Evolutionary conservation across 2,113 vertebrate species (phyloP).

Genomic region (Pseudorectes ferrugineus): DNA sequence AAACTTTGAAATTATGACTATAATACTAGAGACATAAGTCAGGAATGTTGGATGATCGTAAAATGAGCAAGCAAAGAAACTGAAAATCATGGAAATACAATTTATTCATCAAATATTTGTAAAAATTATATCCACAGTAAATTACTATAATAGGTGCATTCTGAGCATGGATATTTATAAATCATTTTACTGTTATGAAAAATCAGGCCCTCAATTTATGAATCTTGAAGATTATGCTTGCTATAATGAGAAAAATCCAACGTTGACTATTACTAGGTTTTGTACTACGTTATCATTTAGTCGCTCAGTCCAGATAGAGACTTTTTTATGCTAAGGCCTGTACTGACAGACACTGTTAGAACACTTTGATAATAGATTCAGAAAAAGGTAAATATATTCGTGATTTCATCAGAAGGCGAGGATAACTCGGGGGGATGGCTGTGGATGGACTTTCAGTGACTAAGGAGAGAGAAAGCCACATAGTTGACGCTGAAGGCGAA

Average conservation of each 20-base stretch:
- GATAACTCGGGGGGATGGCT: neutral
- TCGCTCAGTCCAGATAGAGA: neutral
- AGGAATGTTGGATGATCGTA: neutral
- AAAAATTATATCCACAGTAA: neutral
- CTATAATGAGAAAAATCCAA: neutral
- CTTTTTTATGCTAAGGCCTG: neutral
- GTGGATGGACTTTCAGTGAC: neutral
- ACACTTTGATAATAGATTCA: neutral
- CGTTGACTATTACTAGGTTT: neutral
- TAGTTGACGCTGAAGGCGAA: neutral
- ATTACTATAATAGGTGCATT: neutral
- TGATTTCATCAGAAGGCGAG: neutral
- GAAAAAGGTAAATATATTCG: neutral
- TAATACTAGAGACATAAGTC: neutral
- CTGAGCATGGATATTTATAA: neutral
- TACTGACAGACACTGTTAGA: neutral
- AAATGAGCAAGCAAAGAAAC: neutral
- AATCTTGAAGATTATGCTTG: neutral
- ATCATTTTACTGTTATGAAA: neutral
- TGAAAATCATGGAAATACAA: neutral
- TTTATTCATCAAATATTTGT: neutral
- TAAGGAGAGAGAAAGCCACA: neutral
- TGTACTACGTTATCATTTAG: neutral
- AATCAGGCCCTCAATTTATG: neutral
- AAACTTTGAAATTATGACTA: neutral